Percentiles rank a stretch among this genome's conserved stretches.
phyloP scores from a whole-genome alignment of 2,113 vertebrate species.

The Tenrec ecaudatus region DNA sequence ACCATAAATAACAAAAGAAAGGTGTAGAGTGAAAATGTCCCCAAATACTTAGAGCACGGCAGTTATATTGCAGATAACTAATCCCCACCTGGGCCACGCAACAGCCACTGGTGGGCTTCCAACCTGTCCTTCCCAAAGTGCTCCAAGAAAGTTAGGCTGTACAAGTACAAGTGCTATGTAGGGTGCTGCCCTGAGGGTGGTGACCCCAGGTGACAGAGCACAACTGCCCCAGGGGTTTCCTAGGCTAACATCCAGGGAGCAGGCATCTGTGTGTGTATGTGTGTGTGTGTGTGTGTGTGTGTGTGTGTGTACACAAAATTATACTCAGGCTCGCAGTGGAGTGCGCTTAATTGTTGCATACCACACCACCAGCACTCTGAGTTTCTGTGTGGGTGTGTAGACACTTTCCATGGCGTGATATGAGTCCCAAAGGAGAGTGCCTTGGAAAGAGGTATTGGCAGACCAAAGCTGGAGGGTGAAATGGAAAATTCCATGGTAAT shows the following conservation, averaged over 20 bases:
- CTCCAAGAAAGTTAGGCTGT: not conserved
- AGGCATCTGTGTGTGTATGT: not conserved
- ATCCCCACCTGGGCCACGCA: conserved; percentile 3
- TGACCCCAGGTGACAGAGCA: not conserved
- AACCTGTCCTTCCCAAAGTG: conserved; percentile 8
- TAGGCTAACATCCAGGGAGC: not conserved
- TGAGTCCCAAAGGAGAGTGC: not conserved
- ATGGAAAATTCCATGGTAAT: too few relatives aligned
- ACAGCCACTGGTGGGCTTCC: not conserved
- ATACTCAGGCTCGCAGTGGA: too few relatives aligned
- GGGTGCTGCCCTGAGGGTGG: too few relatives aligned
- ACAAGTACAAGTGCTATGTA: not conserved
- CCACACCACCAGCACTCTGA: not conserved
- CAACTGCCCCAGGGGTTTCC: not conserved
- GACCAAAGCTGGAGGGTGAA: not conserved
- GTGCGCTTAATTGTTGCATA: too few relatives aligned
- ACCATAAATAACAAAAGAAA: conserved; percentile 32
- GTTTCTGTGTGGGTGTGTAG: not conserved
- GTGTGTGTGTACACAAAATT: too few relatives aligned
- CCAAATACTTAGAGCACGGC: not conserved
- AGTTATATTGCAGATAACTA: conserved; percentile 31
- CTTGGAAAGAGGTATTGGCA: not conserved
- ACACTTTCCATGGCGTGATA: not conserved
- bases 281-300: too few relatives aligned
- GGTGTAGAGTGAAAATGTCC: not conserved